These are phyloP conservation scores for Manis javanica DNA, from an alignment of 2,797 vertebrate species.

Conservation along the genomic window DNA sequence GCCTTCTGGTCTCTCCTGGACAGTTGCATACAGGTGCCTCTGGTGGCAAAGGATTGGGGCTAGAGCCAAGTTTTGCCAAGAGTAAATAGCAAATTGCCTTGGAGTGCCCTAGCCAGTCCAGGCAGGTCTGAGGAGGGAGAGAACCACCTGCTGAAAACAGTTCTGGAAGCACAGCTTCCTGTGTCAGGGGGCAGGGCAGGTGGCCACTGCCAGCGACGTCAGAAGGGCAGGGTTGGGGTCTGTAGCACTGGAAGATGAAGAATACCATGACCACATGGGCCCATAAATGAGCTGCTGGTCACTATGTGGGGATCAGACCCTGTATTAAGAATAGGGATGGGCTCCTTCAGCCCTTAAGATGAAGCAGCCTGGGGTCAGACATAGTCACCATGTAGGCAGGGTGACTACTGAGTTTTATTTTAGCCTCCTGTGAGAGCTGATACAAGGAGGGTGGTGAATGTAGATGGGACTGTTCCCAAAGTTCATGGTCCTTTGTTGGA, in stretches of 20 bases:
- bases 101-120: neutral
- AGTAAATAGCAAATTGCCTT: neutral
- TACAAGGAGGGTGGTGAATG: neutral
- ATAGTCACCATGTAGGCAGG: neutral
- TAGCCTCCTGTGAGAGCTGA: neutral
- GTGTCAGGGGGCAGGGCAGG: neutral
- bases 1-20: conserved; percentile 55
- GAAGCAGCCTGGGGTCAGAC: neutral
- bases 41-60: neutral
- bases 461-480: neutral
- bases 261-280: neutral
- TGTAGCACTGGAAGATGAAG: neutral
- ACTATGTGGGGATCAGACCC: neutral
- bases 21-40: neutral
- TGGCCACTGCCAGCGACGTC: neutral
- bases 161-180: conserved; percentile 30
- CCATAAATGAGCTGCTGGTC: neutral
- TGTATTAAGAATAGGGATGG: neutral
- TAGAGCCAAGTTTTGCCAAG: conserved; percentile 2
- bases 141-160: conserved; percentile 16
- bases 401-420: neutral
- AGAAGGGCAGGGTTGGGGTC: neutral
- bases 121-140: conserved; percentile 29
- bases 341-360: neutral
- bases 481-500: neutral